Evolutionary conservation across 2,888 invertebrate genomes (phyloP).

Genomic region (Archaeoteleia sp.): DNA sequence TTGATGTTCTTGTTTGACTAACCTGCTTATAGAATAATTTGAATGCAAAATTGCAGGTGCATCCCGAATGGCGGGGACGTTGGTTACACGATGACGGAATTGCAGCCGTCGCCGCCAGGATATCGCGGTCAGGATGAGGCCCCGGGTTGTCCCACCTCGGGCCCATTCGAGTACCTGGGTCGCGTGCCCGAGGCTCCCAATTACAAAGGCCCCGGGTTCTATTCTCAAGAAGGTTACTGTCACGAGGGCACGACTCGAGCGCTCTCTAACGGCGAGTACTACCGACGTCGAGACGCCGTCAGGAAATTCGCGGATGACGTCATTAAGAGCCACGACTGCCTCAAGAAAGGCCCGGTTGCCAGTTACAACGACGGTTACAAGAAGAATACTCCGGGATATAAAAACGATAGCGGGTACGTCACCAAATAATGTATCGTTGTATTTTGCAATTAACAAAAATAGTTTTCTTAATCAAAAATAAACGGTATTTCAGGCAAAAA

Average conservation of each 20-base stretch:
- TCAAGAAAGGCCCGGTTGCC: constrained; percentile 65
- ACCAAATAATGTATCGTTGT: background rate
- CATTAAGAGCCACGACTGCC: constrained; percentile 57
- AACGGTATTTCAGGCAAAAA: too few relatives aligned
- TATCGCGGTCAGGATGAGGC: constrained; percentile 73
- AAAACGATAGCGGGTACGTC: constrained; percentile 73
- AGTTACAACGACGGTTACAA: constrained; percentile 71
- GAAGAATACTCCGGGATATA: constrained; percentile 72
- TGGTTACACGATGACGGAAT: constrained; percentile 74
- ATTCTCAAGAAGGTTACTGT: constrained; percentile 66
- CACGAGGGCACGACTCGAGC: constrained; percentile 65
- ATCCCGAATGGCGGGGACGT: constrained; percentile 74
- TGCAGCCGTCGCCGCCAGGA: constrained; percentile 73
- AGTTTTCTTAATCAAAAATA: too few relatives aligned
- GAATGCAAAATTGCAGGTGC: constrained; percentile 70
- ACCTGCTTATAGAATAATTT: too few relatives aligned
- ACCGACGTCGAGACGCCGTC: constrained; percentile 55
- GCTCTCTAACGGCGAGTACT: constrained; percentile 57
- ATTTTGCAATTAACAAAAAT: too few relatives aligned
- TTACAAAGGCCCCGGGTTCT: constrained; percentile 66
- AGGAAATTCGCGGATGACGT: constrained; percentile 50
- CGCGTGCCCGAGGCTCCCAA: constrained; percentile 64
- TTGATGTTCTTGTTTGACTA: too few relatives aligned
- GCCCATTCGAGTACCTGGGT: constrained; percentile 68
- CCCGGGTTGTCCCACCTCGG: constrained; percentile 68